phyloP scores from a whole-genome alignment of 2,888 invertebrate species.

The Thereva unica region DNA sequence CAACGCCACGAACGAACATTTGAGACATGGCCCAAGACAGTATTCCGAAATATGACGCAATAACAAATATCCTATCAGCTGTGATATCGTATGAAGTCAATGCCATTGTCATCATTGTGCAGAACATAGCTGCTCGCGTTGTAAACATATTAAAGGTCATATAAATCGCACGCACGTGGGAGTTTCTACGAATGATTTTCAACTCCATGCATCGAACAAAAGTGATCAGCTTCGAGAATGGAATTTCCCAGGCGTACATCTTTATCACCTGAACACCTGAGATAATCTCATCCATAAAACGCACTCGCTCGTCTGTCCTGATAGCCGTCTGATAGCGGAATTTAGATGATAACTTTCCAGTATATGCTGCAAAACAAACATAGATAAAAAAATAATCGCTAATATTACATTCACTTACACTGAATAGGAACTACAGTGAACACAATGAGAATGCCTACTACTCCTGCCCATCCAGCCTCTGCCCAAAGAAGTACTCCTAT shows the following conservation, averaged over 20 bases:
- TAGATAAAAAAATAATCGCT: slow-evolving; percentile 32
- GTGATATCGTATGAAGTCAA: slow-evolving; percentile 69
- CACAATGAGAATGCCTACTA: slow-evolving; percentile 73
- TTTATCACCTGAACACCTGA: slow-evolving; percentile 67
- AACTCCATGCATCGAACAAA: slow-evolving; percentile 68
- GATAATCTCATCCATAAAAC: slow-evolving; percentile 76
- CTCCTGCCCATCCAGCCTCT: slow-evolving; percentile 67
- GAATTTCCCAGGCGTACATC: slow-evolving; percentile 91
- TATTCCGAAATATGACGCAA: slow-evolving; percentile 62
- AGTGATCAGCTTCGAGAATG: slow-evolving; percentile 76
- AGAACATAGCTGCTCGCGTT: slow-evolving; percentile 76
- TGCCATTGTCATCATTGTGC: slow-evolving; percentile 72
- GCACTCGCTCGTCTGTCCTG: slow-evolving; percentile 74
- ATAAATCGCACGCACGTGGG: slow-evolving; percentile 68
- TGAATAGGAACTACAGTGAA: slow-evolving; percentile 77
- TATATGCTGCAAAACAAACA: slow-evolving; percentile 45
- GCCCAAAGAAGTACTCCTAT: slow-evolving; percentile 72
- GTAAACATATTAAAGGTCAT: slow-evolving; percentile 81
- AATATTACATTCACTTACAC: slow-evolving; percentile 60
- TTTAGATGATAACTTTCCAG: slow-evolving; percentile 49
- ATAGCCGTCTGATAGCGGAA: slow-evolving; percentile 61
- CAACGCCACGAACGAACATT: slow-evolving; percentile 70
- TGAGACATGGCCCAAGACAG: slow-evolving; percentile 63
- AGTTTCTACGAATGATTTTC: slow-evolving; percentile 65
- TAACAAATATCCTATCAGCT: slow-evolving; percentile 65